Percentiles rank a stretch among this genome's conserved stretches.
Conservation (phyloP, 2,113 vertebrate species). For the Lampris incognitus region DNA sequence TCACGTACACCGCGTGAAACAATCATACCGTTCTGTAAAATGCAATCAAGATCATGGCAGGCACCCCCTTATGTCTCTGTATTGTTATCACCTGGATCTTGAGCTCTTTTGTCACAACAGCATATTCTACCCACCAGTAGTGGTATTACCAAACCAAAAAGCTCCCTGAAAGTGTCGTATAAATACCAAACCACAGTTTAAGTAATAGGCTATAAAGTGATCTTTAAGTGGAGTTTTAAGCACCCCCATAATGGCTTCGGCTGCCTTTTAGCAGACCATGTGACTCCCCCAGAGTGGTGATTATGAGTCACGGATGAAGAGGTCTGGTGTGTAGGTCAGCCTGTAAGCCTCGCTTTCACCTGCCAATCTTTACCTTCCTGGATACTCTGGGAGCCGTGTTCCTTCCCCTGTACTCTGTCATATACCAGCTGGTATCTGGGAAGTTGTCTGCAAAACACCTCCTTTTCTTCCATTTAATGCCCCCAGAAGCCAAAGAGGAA, state of each 20-base stretch:
- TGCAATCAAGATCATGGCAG: not conserved
- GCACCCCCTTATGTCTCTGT: constrained; percentile 29
- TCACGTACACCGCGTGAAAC: not conserved
- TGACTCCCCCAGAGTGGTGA: constrained; percentile 98
- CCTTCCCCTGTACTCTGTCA: constrained; percentile 92
- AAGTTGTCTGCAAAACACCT: constrained; percentile 94
- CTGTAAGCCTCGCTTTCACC: constrained; percentile 97
- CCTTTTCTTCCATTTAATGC: constrained; percentile 69
- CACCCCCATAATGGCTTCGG: constrained; percentile 98
- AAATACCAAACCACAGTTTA: constrained; percentile 99
- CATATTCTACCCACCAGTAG: constrained; percentile 89
- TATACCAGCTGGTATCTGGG: constrained; percentile 92
- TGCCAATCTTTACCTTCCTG: constrained; percentile 96
- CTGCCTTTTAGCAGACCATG: constrained; percentile 98
- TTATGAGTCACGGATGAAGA: constrained; percentile 99
- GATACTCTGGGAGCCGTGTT: constrained; percentile 91
- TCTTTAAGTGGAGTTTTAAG: constrained; percentile 99
- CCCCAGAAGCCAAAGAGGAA: not conserved
- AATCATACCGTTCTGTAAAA: not conserved
- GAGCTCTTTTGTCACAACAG: constrained; percentile 88
- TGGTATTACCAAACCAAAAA: constrained; percentile 96
- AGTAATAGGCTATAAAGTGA: constrained; percentile 99
- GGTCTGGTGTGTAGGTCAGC: constrained; percentile 97
- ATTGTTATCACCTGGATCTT: constrained; percentile 67
- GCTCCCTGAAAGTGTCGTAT: constrained; percentile 98